Percentiles rank a stretch among this genome's conserved stretches.
phyloP scores from a whole-genome alignment of 2,797 vertebrate species.

The Anabacerthia variegaticeps region DNA sequence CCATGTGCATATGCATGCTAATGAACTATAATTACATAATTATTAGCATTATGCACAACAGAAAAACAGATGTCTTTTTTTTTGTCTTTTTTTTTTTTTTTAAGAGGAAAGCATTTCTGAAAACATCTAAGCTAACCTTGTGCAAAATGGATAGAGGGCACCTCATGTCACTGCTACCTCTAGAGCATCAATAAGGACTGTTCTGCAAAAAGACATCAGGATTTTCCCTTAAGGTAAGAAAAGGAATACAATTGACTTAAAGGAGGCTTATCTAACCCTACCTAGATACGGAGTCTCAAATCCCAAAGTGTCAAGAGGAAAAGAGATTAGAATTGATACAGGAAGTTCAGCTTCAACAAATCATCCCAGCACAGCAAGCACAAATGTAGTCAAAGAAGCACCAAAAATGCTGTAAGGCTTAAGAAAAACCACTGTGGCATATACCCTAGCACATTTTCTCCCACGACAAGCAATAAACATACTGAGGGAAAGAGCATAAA shows the following conservation, averaged over 20 bases:
- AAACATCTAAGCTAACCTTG: not conserved
- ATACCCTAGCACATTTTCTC: not conserved
- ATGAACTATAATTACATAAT: slow-evolving; percentile 60
- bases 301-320: not conserved
- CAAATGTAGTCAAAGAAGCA: not conserved
- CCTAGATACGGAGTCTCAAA: not conserved
- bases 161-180: not conserved
- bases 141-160: not conserved
- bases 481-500: not conserved
- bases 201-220: not conserved
- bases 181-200: not conserved
- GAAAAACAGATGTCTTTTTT: slow-evolving; percentile 31
- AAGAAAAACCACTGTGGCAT: not conserved
- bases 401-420: not conserved
- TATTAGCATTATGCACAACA: slow-evolving; percentile 51
- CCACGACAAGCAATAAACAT: not conserved
- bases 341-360: not conserved
- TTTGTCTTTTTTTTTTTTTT: not conserved
- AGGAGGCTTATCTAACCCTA: not conserved
- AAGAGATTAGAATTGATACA: not conserved
- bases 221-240: not conserved
- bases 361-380: not conserved
- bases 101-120: not conserved
- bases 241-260: not conserved
- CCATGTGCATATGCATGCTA: slow-evolving; percentile 19